These are phyloP conservation scores for Mormyrus hasselquistii DNA, from an alignment of 2,797 vertebrate genomes.

Conservation along the genomic window DNA sequence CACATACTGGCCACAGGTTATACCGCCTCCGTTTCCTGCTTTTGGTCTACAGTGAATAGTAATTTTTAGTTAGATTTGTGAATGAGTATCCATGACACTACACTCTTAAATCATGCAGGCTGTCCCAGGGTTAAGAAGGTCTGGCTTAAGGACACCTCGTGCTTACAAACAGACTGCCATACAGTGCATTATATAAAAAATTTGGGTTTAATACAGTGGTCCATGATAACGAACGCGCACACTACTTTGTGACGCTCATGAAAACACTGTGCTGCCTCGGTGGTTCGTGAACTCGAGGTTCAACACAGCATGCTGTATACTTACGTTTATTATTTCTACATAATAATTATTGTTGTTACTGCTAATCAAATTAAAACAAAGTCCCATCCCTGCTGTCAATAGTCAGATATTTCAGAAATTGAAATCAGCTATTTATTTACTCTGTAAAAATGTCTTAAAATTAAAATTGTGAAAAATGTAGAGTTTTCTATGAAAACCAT, in stretches of 20 bases:
- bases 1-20: constrained; percentile 64
- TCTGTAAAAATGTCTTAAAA: not conserved
- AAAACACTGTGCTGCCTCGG: not conserved
- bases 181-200: not conserved
- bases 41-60: not conserved
- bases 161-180: not conserved
- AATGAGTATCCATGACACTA: not conserved
- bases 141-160: not conserved
- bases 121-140: not conserved
- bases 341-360: not conserved
- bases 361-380: not conserved
- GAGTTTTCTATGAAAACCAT: not conserved
- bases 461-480: not conserved
- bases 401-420: not conserved
- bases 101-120: not conserved
- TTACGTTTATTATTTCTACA: not conserved
- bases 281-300: not conserved
- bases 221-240: not conserved
- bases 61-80: not conserved
- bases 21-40: not conserved
- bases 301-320: not conserved
- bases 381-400: not conserved
- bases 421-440: not conserved
- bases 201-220: not conserved
- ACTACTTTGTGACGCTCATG: not conserved